phyloP scores from a whole-genome alignment of 1,140 invertebrate species.

The Thalassaphorura encarpata region DNA sequence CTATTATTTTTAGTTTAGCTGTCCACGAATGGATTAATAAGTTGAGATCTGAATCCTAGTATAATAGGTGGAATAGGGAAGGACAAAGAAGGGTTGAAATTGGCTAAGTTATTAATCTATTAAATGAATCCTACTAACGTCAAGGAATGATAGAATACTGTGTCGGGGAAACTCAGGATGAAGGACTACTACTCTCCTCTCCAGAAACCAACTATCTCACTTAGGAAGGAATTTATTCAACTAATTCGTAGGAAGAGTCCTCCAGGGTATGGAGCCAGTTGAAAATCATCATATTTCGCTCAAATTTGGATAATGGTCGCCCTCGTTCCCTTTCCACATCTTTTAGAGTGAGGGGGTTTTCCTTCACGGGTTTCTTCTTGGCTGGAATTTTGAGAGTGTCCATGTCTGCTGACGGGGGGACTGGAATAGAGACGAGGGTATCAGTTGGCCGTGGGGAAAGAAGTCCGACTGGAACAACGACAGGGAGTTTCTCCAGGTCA shows the following conservation, averaged over 20 bases:
- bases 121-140: too few species aligned
- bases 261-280: conserved; percentile 80
- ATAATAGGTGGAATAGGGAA: too few species aligned
- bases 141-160: too few species aligned
- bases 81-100: too few species aligned
- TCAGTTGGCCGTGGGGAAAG: conserved; percentile 2
- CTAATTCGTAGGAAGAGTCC: conserved; percentile 46
- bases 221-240: too few species aligned
- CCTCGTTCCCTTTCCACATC: conserved; percentile 71
- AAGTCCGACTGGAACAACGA: conserved; percentile 22
- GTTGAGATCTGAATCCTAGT: too few species aligned
- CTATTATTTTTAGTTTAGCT: too few species aligned
- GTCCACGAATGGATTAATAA: too few species aligned
- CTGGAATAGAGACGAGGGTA: conserved; percentile 4
- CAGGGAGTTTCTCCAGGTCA: conserved; percentile 49
- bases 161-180: too few species aligned
- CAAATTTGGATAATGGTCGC: conserved; percentile 72
- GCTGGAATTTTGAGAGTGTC: conserved; percentile 21
- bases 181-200: too few species aligned
- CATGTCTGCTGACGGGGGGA: conserved; percentile 15
- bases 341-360: conserved; percentile 55
- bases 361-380: conserved; percentile 36
- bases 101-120: too few species aligned
- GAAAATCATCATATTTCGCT: conserved; percentile 85
- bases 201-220: too few species aligned